Evolutionary conservation across 2,113 vertebrate species (phyloP).

Genomic region (Osmerus mordax): DNA sequence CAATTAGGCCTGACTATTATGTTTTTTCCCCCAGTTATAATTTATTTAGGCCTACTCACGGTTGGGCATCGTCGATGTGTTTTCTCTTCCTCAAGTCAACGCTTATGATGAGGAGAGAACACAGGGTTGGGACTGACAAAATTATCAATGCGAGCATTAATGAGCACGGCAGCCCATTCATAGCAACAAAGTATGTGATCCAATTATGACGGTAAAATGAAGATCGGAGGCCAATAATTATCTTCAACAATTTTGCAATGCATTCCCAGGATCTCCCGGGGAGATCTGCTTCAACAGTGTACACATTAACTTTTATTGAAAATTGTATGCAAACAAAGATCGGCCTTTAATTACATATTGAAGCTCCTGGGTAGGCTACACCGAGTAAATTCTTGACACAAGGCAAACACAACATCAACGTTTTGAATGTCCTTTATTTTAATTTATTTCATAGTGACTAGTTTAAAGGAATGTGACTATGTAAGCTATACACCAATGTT

Average conservation of each 20-base stretch:
- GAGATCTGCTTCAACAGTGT: too few relatives aligned
- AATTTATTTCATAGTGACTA: too few relatives aligned
- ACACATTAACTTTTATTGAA: too few relatives aligned
- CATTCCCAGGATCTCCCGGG: neutral
- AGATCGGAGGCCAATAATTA: conserved; percentile 1
- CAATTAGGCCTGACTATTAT: neutral
- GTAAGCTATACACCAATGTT: too few relatives aligned
- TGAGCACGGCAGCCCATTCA: conserved; percentile 28
- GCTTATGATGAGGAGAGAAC: neutral
- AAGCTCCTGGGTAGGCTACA: too few relatives aligned
- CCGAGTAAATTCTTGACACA: too few relatives aligned
- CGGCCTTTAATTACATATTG: too few relatives aligned
- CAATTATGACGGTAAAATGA: conserved; percentile 19
- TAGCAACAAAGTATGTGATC: conserved; percentile 18
- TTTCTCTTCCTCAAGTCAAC: neutral
- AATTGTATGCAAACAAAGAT: too few relatives aligned
- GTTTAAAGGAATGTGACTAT: too few relatives aligned
- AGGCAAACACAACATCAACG: too few relatives aligned
- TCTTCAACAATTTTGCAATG: neutral
- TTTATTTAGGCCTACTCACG: conserved; percentile 5
- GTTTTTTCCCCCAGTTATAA: neutral
- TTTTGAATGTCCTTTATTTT: too few relatives aligned
- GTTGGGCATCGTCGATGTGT: conserved; percentile 7
- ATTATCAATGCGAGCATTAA: conserved; percentile 15
- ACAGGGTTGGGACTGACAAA: conserved; percentile 1